These are phyloP conservation scores for Morus bassanus DNA, from an alignment of 2,797 vertebrate species.

Conservation along the genomic window DNA sequence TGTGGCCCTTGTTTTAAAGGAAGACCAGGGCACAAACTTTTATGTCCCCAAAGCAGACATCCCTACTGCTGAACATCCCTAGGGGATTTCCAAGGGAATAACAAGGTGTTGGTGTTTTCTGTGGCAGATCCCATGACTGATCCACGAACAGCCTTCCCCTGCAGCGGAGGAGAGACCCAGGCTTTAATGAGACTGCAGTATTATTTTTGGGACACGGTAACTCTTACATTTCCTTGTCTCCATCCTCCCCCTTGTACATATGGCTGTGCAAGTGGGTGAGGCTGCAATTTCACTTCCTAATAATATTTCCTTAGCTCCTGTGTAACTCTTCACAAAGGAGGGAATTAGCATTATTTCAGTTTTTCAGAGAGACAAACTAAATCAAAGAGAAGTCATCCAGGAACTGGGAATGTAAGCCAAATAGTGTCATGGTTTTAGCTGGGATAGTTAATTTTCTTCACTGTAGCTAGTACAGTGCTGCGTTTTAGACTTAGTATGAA, in stretches of 20 bases:
- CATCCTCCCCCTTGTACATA: not conserved
- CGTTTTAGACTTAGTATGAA: no score
- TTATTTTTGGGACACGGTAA: constrained; percentile 87
- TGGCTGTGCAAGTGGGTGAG: not conserved
- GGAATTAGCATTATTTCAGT: not conserved
- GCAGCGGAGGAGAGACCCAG: constrained; percentile 81
- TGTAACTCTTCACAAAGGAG: not conserved
- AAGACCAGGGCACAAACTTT: not conserved
- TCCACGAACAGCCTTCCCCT: constrained; percentile 82
- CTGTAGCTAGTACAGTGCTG: no score
- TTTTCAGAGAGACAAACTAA: not conserved
- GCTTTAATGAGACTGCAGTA: constrained; percentile 81
- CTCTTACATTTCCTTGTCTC: constrained; percentile 5
- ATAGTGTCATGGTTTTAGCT: no score
- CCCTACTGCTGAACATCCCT: not conserved
- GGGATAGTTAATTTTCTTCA: no score
- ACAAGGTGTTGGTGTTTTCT: not conserved
- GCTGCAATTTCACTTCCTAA: constrained; percentile 34
- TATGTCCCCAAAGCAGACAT: not conserved
- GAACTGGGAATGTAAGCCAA: not conserved
- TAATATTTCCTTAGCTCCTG: not conserved
- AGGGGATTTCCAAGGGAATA: not conserved
- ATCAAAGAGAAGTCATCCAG: not conserved
- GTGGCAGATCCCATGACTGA: constrained; percentile 75
- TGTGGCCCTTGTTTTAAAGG: not conserved